phyloP scores from a whole-genome alignment of 2,113 vertebrate species.

The Nycticryphes semicollaris region DNA sequence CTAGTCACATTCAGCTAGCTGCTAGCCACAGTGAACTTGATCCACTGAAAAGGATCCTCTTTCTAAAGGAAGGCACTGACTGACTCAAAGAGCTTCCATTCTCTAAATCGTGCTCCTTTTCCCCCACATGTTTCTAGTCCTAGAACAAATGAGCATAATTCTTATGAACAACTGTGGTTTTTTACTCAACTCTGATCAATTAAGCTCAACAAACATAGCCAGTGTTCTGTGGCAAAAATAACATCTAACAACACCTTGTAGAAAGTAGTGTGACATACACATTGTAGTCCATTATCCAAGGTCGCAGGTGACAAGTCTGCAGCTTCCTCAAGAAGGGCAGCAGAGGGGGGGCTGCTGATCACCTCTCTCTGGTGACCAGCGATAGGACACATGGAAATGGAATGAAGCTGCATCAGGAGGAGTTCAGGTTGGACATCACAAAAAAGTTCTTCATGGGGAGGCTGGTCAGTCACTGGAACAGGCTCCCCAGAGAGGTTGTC shows the following conservation, averaged over 20 bases:
- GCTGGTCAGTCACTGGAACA: neutral
- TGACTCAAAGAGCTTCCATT: neutral
- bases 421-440: neutral
- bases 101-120: neutral
- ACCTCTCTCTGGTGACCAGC: neutral
- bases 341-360: neutral
- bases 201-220: neutral
- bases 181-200: neutral
- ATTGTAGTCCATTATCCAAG: neutral
- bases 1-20: neutral
- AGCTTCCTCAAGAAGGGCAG: neutral
- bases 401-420: neutral
- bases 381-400: neutral
- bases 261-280: neutral
- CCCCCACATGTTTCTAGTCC: fast-evolving
- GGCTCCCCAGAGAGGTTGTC: neutral
- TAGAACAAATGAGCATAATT: neutral
- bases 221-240: neutral
- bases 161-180: neutral
- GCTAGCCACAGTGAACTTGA: neutral
- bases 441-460: neutral
- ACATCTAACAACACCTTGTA: neutral
- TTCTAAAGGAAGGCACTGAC: neutral
- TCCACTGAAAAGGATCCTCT: neutral
- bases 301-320: neutral